Conservation (phyloP, 2,797 vertebrate genomes). For the Sebastes variabilis region DNA sequence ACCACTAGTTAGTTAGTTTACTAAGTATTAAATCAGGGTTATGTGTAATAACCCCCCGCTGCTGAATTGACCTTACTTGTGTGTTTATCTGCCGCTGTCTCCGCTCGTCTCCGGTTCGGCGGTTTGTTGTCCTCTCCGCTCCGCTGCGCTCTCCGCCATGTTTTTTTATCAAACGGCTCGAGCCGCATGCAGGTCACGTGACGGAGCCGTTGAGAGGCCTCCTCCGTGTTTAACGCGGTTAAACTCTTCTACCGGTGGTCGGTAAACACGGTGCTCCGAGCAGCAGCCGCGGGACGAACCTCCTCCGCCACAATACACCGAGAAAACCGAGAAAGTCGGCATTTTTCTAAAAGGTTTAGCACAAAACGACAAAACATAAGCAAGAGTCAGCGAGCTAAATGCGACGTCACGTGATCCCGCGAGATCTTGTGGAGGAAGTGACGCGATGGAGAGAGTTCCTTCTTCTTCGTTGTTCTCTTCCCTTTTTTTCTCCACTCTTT, state of each 20-base stretch:
- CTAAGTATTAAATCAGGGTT: rapidly evolving
- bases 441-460: constrained; percentile 58
- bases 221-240: neutral
- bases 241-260: too few species aligned
- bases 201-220: constrained; percentile 71
- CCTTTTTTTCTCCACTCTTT: neutral
- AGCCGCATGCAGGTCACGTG: constrained; percentile 90
- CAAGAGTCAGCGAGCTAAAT: constrained; percentile 82
- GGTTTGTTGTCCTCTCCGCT: constrained; percentile 83
- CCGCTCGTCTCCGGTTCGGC: constrained; percentile 43
- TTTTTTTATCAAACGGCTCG: constrained; percentile 90
- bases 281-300: neutral
- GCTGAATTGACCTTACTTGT: constrained; percentile 56
- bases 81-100: constrained; percentile 37
- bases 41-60: too few species aligned
- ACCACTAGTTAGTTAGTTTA: too few species aligned
- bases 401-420: constrained; percentile 81
- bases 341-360: constrained; percentile 57
- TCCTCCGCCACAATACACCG: constrained; percentile 7
- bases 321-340: constrained; percentile 17
- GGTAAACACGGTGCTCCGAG: neutral
- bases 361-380: constrained; percentile 76
- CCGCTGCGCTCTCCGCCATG: constrained; percentile 92
- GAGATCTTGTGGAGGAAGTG: constrained; percentile 77
- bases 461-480: constrained; percentile 57